Evolutionary conservation across 1,140 invertebrate species (phyloP).

Genomic region (Vanessa tameamea): DNA sequence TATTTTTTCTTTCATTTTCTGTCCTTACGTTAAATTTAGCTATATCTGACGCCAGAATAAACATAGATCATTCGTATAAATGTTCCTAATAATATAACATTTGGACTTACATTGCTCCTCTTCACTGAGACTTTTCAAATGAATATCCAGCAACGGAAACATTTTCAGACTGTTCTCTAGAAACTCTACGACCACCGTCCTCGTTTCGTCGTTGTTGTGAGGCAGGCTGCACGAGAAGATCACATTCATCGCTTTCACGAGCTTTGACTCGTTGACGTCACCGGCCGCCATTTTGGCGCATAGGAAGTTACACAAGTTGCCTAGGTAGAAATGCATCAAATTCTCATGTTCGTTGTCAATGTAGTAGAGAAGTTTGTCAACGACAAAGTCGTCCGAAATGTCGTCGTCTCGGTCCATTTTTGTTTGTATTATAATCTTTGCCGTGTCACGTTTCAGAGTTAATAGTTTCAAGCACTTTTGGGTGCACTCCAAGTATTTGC

Average conservation of each 20-base stretch:
- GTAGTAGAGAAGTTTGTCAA: slow-evolving; percentile 45
- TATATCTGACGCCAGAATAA: no score
- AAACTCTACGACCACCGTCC: slow-evolving; percentile 53
- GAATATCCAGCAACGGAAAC: slow-evolving; percentile 34
- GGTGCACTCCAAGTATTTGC: slow-evolving; percentile 60
- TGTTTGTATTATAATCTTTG: slow-evolving; percentile 46
- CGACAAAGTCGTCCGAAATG: slow-evolving; percentile 38
- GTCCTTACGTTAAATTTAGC: no score
- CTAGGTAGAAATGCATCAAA: slow-evolving; percentile 68
- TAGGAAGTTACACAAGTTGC: slow-evolving; percentile 56
- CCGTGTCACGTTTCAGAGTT: slow-evolving; percentile 48
- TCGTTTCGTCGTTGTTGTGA: slow-evolving; percentile 54
- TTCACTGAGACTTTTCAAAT: slow-evolving; percentile 42
- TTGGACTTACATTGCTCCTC: slow-evolving; percentile 60
- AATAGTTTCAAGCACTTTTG: slow-evolving; percentile 61
- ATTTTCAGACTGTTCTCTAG: slow-evolving; percentile 50
- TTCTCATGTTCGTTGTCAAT: slow-evolving; percentile 63
- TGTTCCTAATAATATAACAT: not conserved
- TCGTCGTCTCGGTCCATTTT: slow-evolving; percentile 33
- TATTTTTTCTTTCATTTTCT: no score
- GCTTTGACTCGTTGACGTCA: slow-evolving; percentile 17
- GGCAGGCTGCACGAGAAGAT: slow-evolving; percentile 57
- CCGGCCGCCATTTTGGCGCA: slow-evolving; percentile 6
- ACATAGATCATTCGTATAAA: no score
- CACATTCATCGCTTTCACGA: slow-evolving; percentile 40